These are phyloP conservation scores for Xyrauchen texanus DNA, from an alignment of 2,113 vertebrate genomes.

Conservation along the genomic window DNA sequence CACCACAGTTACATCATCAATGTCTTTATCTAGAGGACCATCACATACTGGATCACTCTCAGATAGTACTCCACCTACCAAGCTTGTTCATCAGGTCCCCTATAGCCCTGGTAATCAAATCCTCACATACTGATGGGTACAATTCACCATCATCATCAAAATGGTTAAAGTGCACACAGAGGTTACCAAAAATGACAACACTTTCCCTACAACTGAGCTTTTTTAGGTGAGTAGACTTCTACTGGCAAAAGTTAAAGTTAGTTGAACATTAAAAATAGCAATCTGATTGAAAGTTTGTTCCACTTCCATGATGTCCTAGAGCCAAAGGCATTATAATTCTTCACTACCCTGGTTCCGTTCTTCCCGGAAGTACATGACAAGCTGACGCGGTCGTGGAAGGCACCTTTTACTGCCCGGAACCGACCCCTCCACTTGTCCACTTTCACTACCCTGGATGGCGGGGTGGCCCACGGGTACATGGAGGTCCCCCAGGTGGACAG, in stretches of 20 bases:
- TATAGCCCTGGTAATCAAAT: background rate
- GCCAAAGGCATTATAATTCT: too few species aligned
- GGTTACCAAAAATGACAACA: background rate
- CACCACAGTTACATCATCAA: background rate
- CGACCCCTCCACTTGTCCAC: too few species aligned
- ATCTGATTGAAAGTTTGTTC: background rate
- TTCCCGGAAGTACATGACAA: too few species aligned
- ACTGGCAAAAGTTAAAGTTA: background rate
- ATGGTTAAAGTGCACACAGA: constrained; percentile 9
- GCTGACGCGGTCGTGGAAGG: too few species aligned
- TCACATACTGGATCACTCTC: too few species aligned
- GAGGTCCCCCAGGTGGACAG: too few species aligned
- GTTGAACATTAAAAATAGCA: background rate
- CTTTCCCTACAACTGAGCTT: constrained; percentile 11
- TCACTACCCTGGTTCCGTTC: too few species aligned
- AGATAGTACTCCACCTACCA: too few species aligned
- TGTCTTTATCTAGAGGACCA: too few species aligned
- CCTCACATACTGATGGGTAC: background rate
- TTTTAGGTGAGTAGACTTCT: constrained; percentile 44
- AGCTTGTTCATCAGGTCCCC: background rate
- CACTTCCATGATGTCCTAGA: background rate
- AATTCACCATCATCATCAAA: background rate
- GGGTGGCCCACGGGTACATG: too few species aligned
- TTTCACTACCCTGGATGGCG: too few species aligned
- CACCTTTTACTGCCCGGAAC: too few species aligned